Conservation (phyloP, 2,888 invertebrate genomes). For the Parnassius glacialis region DNA sequence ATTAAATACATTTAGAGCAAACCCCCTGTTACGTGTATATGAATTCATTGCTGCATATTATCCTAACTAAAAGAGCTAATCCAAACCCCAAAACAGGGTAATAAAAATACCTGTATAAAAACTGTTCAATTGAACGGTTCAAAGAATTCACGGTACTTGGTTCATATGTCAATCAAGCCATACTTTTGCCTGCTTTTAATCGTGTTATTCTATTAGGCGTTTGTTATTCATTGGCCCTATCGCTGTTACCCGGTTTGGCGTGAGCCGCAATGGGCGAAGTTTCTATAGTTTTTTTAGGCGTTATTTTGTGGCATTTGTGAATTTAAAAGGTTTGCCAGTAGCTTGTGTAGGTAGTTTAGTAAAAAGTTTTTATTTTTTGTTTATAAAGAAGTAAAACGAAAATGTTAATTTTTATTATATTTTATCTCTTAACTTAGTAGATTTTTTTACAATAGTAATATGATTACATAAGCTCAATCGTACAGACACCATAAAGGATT, state of each 20-base stretch:
- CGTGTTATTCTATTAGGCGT: constrained; percentile 72
- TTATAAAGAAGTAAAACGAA: too few relatives aligned
- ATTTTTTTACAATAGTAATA: too few relatives aligned
- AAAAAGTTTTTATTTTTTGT: too few relatives aligned
- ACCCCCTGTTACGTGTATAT: neutral
- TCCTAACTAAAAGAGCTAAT: constrained; percentile 67
- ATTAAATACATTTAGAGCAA: neutral
- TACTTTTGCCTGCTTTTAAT: constrained; percentile 59
- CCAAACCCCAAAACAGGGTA: constrained; percentile 55
- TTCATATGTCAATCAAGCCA: constrained; percentile 77
- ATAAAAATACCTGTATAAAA: constrained; percentile 66
- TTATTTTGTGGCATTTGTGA: constrained; percentile 4
- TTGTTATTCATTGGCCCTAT: constrained; percentile 76
- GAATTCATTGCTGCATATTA: constrained; percentile 41
- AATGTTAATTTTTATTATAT: too few relatives aligned
- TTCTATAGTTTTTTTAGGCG: constrained; percentile 44
- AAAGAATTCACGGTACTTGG: constrained; percentile 57
- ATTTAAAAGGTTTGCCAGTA: constrained; percentile 2
- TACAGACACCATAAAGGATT: too few relatives aligned
- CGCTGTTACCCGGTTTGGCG: constrained; percentile 53
- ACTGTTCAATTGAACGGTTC: constrained; percentile 54
- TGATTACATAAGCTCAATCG: too few relatives aligned
- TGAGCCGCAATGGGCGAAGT: constrained; percentile 46
- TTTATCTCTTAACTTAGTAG: too few relatives aligned
- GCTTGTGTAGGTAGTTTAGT: constrained; percentile 2